Percentiles rank a stretch among this genome's conserved stretches.
phyloP scores from a whole-genome alignment of 2,888 invertebrate species.

The Helleia helle region DNA sequence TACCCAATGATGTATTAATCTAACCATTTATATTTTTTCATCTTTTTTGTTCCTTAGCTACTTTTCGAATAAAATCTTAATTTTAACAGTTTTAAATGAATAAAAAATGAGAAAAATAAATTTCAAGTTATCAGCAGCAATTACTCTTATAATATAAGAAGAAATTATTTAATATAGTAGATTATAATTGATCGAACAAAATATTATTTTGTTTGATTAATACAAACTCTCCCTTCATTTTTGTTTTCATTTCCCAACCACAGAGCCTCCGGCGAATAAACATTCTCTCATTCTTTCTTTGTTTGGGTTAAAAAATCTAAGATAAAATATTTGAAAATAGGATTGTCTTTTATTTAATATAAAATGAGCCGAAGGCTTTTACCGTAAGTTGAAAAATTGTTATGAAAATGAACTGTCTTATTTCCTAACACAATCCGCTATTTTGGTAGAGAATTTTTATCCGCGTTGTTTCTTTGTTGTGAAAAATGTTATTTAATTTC shows the following conservation, averaged over 20 bases:
- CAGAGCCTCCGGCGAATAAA: background rate
- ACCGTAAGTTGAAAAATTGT: conserved; percentile 50
- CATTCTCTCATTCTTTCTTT: background rate
- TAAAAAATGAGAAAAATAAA: no score
- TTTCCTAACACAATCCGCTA: conserved; percentile 44
- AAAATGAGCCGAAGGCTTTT: conserved; percentile 32
- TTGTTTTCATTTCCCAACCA: background rate
- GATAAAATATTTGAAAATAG: conserved; percentile 5
- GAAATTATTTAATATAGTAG: no score
- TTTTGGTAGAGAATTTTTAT: conserved; percentile 51
- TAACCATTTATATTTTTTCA: no score
- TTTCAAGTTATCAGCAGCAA: no score
- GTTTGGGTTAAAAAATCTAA: conserved; percentile 2
- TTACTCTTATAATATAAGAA: no score
- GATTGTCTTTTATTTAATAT: conserved; percentile 10
- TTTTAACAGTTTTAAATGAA: no score
- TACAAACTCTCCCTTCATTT: conserved; percentile 3
- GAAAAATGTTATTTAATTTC: conserved; percentile 70
- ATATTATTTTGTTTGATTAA: background rate
- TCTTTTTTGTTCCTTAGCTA: no score
- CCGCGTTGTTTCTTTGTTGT: conserved; percentile 60
- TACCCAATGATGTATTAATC: no score
- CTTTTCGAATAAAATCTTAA: no score
- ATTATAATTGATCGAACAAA: conserved; percentile 25
- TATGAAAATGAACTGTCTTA: conserved; percentile 49